These are phyloP conservation scores for Bubo bubo DNA, from an alignment of 2,113 vertebrate species.

Conservation along the genomic window DNA sequence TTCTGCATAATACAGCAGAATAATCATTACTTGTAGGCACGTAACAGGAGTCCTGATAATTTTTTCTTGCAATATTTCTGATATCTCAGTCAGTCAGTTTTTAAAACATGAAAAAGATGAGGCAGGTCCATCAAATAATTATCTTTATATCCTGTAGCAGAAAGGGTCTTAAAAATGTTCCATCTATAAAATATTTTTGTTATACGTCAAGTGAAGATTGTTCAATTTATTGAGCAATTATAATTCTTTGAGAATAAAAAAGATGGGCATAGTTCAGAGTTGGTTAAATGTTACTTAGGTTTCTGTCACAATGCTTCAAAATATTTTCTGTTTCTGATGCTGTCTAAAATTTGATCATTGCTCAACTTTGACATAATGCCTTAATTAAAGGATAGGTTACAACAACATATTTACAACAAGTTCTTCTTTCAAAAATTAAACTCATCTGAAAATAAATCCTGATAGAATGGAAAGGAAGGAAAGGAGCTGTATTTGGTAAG, in stretches of 20 bases:
- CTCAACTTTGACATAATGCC: neutral
- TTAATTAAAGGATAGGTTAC: neutral
- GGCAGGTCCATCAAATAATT: neutral
- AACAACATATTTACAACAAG: neutral
- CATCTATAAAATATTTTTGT: neutral
- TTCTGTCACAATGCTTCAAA: neutral
- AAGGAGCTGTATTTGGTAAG: neutral
- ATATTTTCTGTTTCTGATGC: neutral
- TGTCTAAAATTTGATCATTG: neutral
- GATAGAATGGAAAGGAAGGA: neutral
- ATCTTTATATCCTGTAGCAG: neutral
- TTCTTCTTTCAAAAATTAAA: neutral
- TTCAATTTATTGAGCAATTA: neutral
- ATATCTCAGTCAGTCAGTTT: neutral
- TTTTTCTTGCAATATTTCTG: neutral
- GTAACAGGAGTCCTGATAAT: neutral
- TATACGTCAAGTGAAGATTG: neutral
- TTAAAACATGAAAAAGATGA: neutral
- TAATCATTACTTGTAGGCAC: neutral
- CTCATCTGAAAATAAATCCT: neutral
- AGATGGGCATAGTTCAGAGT: neutral
- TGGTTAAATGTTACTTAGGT: neutral
- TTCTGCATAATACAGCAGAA: neutral
- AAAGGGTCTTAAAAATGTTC: neutral
- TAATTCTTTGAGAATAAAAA: neutral